phyloP scores from a whole-genome alignment of 2,888 invertebrate species.

The Tyria jacobaeae region DNA sequence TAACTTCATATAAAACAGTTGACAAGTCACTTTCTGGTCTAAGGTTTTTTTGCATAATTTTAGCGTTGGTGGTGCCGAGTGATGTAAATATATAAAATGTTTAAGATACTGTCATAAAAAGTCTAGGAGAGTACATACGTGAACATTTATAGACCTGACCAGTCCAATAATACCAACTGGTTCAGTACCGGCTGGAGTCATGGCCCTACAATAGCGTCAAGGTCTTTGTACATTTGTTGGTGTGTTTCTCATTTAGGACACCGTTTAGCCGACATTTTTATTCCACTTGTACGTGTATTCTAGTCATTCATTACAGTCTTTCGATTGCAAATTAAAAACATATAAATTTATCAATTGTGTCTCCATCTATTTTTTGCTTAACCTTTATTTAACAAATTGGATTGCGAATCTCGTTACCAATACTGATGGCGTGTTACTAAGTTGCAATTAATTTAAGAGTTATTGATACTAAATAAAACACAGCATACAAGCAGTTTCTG shows the following conservation, averaged over 20 bases:
- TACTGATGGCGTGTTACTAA: neutral
- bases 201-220: slow-evolving; percentile 45
- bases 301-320: slow-evolving; percentile 3
- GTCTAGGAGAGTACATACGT: neutral
- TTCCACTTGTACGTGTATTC: slow-evolving; percentile 30
- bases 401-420: neutral
- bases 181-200: slow-evolving; percentile 15
- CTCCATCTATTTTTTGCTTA: neutral
- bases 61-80: neutral
- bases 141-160: slow-evolving; percentile 8
- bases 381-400: slow-evolving; percentile 1
- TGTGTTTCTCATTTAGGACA: slow-evolving; percentile 23
- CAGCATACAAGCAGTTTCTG: neutral
- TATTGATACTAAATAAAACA: neutral
- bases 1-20: slow-evolving; percentile 1
- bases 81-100: slow-evolving; percentile 3
- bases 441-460: neutral
- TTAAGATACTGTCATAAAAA: slow-evolving; percentile 5
- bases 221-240: slow-evolving; percentile 22
- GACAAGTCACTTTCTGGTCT: neutral
- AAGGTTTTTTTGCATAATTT: neutral
- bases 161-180: slow-evolving; percentile 13
- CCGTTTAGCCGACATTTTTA: slow-evolving; percentile 36
- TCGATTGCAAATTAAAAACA: slow-evolving; percentile 4
- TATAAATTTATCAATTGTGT: neutral